Evolutionary conservation across 2,113 vertebrate species (phyloP), one percentile per base, ranked within the genome.

Genomic region (Copsychus sechellarum): DNA sequence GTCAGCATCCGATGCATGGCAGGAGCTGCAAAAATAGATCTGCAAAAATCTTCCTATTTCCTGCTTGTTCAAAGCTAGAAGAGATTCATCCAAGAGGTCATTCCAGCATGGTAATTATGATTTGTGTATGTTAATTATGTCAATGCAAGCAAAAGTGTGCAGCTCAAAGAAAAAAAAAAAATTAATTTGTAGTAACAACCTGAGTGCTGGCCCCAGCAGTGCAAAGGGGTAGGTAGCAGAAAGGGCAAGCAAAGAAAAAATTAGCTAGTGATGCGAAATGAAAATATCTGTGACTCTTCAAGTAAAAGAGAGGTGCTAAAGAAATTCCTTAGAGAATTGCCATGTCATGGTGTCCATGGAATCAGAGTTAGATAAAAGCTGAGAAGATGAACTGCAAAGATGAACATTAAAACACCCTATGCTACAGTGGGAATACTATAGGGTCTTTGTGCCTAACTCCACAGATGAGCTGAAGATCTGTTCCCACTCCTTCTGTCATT

Each of bases 121-220:
- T 94, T 95, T 93, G 88, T 95, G 57, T 95, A 90, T 94, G 93
- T 94, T 95, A 97, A 96, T 97, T 87, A 91, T 97, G 87, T 93
- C 93, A 96, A 72, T 71, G 72, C 56, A 93, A 86, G 88, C 57
- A 83, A 58, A 91, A 77, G 43, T 51, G 45, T 69, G 85, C 36
- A 67, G 79, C 79, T 84, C 2, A 31, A 1, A 65, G 43, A 71
- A 83, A 80, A 65, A 93, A 93, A 91, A 86, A 51, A 45, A 14
- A 79, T n/a, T 89, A 96, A 96, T 96, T 95, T 95, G 92, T 95
- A 96, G 43, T 38, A 88, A 92, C 93, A 96, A 86, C 79, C 33
- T 67, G 64, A 88, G 57, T 57, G 60, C 48, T 93, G 85, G 88
- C 79, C 93, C 64, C 26, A 58, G 51, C n/a, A 81, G 60, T 64